A percentile compares a stretch with the other conserved stretches of the same genome.
phyloP scores from a whole-genome alignment of 2,888 invertebrate species.

The Nasonovia ribisnigri region DNA sequence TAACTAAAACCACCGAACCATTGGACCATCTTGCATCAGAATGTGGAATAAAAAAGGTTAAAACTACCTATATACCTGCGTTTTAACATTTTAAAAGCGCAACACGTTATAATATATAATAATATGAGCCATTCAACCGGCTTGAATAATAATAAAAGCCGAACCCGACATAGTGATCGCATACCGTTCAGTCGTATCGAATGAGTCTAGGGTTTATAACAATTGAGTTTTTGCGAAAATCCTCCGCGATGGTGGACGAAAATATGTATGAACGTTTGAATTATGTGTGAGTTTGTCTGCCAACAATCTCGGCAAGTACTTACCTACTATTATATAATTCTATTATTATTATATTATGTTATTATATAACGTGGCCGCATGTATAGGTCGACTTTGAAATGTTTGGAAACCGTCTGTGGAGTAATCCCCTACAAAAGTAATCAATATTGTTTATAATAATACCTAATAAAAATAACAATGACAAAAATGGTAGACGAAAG shows the following conservation, averaged over 20 bases:
- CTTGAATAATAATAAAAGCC: neutral
- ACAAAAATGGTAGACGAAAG: neutral
- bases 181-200: neutral
- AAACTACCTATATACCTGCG: no score
- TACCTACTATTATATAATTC: neutral
- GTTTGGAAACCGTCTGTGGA: neutral
- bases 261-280: neutral
- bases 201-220: neutral
- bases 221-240: neutral
- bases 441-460: neutral
- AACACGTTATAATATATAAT: neutral
- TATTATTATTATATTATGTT: neutral
- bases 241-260: neutral
- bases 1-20: no score
- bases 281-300: neutral
- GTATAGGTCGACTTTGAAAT: conserved; percentile 3
- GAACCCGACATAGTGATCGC: neutral
- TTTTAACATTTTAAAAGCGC: no score
- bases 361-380: neutral
- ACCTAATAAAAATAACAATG: neutral
- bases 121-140: neutral
- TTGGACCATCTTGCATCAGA: no score
- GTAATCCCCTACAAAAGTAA: neutral
- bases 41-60: no score
- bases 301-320: neutral